phyloP scores from a whole-genome alignment of 2,888 invertebrate species.

The Pammene fasciana region DNA sequence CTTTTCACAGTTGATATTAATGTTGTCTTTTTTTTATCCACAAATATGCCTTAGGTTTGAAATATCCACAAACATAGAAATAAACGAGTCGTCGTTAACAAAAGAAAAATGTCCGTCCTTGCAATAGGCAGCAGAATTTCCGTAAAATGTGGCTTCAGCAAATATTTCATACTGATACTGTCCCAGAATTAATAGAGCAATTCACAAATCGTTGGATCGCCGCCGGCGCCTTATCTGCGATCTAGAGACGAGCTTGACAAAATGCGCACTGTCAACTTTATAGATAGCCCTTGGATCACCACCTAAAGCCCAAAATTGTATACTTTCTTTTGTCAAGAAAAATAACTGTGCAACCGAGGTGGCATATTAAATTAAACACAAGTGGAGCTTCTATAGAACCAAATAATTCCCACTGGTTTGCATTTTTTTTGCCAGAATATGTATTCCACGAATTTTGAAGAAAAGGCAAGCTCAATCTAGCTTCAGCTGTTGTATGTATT shows the following conservation, averaged over 20 bases:
- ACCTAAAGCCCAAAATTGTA: neutral
- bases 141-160: constrained; percentile 42
- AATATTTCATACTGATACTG: constrained; percentile 61
- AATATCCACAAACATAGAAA: neutral
- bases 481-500: too few relatives aligned
- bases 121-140: constrained; percentile 27
- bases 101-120: constrained; percentile 29
- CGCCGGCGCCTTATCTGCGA: constrained; percentile 42
- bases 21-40: too few relatives aligned
- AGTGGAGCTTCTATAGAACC: too few relatives aligned
- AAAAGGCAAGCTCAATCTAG: too few relatives aligned
- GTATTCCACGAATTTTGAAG: too few relatives aligned
- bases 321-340: neutral
- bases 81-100: constrained; percentile 27
- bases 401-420: too few relatives aligned
- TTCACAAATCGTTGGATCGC: constrained; percentile 58
- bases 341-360: too few relatives aligned
- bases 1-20: too few relatives aligned
- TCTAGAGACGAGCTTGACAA: constrained; percentile 21
- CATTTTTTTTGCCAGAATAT: too few relatives aligned
- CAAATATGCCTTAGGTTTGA: too few relatives aligned
- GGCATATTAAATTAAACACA: too few relatives aligned
- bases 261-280: constrained; percentile 30
- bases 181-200: constrained; percentile 63
- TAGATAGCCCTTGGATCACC: constrained; percentile 6